phyloP scores from a whole-genome alignment of 2,113 vertebrate genomes.

The Arenaria interpres region DNA sequence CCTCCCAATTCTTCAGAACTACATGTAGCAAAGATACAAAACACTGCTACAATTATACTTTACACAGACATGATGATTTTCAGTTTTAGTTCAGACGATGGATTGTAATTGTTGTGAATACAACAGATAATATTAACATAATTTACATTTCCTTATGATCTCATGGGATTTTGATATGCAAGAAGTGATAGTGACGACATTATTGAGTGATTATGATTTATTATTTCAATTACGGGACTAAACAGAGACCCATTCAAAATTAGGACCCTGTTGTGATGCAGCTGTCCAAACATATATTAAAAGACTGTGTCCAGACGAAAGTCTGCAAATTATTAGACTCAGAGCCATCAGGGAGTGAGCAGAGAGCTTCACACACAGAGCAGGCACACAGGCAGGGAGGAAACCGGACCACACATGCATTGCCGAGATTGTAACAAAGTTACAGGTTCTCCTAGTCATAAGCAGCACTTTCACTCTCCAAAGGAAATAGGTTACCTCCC shows the following conservation, averaged over 20 bases:
- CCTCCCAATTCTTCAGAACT: not conserved
- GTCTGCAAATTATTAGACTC: not conserved
- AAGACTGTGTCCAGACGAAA: not conserved
- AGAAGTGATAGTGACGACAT: not conserved
- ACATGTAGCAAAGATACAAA: not conserved
- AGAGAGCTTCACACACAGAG: not conserved
- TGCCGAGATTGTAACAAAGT: not conserved
- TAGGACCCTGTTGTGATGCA: not conserved
- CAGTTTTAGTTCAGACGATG: not conserved
- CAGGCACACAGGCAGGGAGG: not conserved
- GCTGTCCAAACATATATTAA: not conserved
- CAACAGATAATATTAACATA: not conserved
- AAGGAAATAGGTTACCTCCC: not conserved
- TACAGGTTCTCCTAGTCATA: not conserved
- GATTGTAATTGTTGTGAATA: not conserved
- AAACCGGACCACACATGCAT: accelerated
- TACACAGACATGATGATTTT: not conserved
- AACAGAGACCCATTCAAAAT: conserved; percentile 20
- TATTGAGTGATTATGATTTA: not conserved
- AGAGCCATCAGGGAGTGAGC: not conserved
- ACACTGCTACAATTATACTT: not conserved
- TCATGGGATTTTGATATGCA: not conserved
- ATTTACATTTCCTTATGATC: not conserved
- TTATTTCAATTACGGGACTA: not conserved
- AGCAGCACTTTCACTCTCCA: not conserved